Base-by-base conservation (phyloP, 1,140 invertebrate genomes). In the Tetramorium simillimum region DNA sequence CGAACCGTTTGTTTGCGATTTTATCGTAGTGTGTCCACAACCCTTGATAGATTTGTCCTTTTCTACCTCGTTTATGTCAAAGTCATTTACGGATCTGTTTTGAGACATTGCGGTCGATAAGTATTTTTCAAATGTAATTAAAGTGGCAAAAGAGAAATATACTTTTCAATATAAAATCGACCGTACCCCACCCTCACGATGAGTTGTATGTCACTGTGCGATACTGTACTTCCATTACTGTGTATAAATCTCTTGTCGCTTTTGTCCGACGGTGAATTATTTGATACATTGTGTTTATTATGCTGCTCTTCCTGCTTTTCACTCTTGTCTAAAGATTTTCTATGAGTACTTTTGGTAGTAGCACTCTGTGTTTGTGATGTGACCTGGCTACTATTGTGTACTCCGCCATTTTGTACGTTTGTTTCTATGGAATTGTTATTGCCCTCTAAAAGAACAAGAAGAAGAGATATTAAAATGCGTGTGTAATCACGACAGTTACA, bases 111-210 rank as follows among this genome's bases (percentile, higher is more conserved):
- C 75, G 33, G 10, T 21, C 16, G 14, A 33, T 84, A 21, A 84
- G 24, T 75, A 75, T 43, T 37, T 33, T 69, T 7, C n/a, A 86
- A 53, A 6, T 53, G 16, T 49, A 62, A 10, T n/a, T 51, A 9
- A 70, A 33, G 3, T 33, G 0, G 33, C 33, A 33, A 33, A 33
- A 40, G 0, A 67, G 3, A 69, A 40, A 53, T 69, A 28, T 14
- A 67, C 0, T 49, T 33, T 58, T 46, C 2, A 7, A 60, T 24
- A 16, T 33, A 12, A n/a, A 58, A 28, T 18, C 12, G 18, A 78
- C 92, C 94, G 89, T 92, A 96, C 96, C 95, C 95, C 78, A 96
- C 92, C 91, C 94, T 95, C 90, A 96, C 96, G 87, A 96, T 96
- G 88, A 95, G 96, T 89, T 96, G 96, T 76, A 96, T 89, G 86